phyloP scores from a whole-genome alignment of 1,140 invertebrate species.

The Rhyacophila brunnea region DNA sequence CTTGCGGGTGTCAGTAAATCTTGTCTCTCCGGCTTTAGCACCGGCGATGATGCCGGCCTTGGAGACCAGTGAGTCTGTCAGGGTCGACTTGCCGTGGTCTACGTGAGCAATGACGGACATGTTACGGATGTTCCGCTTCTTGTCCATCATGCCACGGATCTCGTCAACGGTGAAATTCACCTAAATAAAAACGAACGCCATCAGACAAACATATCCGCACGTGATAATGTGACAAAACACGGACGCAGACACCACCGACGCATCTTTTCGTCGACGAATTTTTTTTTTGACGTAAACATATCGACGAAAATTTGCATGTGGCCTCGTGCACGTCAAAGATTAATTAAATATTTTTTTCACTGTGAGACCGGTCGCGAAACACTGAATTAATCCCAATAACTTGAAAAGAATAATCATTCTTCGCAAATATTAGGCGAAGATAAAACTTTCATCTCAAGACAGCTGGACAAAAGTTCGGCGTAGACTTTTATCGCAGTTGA shows the following conservation, averaged over 20 bases:
- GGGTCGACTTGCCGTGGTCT: constrained; percentile 99
- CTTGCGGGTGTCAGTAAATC: constrained; percentile 99
- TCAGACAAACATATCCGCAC: not conserved
- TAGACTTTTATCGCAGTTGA: constrained; percentile 37
- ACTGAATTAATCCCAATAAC: not conserved
- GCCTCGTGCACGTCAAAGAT: constrained; percentile 20
- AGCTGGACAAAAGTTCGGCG: constrained; percentile 40
- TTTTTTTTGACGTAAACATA: constrained; percentile 20
- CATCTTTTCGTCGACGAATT: too few species aligned
- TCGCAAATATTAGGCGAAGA: too few species aligned
- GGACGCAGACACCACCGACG: not conserved
- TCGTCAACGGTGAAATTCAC: constrained; percentile 99
- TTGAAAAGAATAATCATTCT: too few species aligned
- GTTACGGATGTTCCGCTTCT: constrained; percentile 98
- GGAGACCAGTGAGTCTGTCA: constrained; percentile 98
- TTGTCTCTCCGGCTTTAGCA: constrained; percentile 96
- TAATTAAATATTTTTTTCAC: constrained; percentile 4
- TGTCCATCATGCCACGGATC: constrained; percentile 99
- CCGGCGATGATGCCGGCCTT: constrained; percentile 99
- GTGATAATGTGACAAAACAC: not conserved
- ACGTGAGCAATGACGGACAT: constrained; percentile 99
- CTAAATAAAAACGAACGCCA: constrained; percentile 56
- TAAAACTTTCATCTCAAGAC: not conserved
- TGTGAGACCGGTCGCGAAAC: not conserved
- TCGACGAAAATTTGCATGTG: not conserved